Evolutionary conservation across 2,888 invertebrate genomes (phyloP).

Genomic region (Prosopocoilus inquinatus): DNA sequence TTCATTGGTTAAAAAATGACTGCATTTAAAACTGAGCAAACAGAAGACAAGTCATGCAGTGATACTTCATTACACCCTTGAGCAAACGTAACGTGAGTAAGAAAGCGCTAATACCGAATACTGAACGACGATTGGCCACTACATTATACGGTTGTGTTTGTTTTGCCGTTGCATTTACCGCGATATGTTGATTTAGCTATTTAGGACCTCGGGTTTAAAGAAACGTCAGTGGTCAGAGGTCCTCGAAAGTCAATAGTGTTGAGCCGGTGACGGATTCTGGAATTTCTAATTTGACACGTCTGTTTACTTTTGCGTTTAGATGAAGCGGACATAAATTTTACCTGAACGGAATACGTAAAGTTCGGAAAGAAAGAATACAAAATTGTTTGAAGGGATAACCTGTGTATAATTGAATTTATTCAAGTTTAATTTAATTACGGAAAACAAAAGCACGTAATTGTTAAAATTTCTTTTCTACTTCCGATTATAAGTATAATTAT

Average conservation of each 20-base stretch:
- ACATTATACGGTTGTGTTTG: constrained; percentile 1
- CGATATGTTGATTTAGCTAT: constrained; percentile 27
- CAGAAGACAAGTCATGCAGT: too few species aligned
- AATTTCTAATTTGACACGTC: constrained; percentile 22
- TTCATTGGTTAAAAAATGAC: too few species aligned
- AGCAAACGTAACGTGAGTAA: too few species aligned
- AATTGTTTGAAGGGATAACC: too few species aligned
- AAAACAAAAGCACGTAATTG: too few species aligned
- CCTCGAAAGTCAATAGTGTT: constrained; percentile 11
- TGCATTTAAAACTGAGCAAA: too few species aligned
- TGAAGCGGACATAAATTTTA: constrained; percentile 11
- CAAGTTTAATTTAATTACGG: too few species aligned
- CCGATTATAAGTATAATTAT: too few species aligned
- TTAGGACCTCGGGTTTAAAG: constrained; percentile 23
- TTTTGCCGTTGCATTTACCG: constrained; percentile 6
- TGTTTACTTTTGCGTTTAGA: constrained; percentile 20
- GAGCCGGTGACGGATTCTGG: constrained; percentile 14
- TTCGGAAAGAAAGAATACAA: too few species aligned
- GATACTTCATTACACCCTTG: too few species aligned
- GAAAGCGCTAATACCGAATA: constrained; percentile 13
- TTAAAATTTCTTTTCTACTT: too few species aligned
- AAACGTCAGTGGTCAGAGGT: constrained; percentile 25
- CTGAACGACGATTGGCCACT: constrained; percentile 9
- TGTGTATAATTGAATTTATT: too few species aligned
- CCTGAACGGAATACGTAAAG: constrained; percentile 4